Evolutionary conservation across 2,113 vertebrate species (phyloP).

Genomic region (Takifugu flavidus): DNA sequence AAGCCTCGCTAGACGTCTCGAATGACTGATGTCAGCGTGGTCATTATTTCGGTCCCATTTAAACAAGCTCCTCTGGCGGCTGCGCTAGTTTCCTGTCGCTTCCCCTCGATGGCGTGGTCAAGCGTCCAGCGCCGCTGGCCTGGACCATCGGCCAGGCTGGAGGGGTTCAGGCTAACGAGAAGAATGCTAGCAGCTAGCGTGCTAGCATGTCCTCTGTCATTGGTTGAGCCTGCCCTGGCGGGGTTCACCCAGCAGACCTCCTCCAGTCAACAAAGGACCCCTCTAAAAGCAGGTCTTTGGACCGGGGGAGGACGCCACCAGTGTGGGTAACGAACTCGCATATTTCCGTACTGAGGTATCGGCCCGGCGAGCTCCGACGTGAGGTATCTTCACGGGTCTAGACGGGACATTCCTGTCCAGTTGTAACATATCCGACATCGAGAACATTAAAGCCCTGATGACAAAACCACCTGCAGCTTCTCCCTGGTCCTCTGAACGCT

Average conservation of each 20-base stretch:
- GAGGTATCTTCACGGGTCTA: constrained; percentile 30
- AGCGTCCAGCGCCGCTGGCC: no score
- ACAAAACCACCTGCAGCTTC: constrained; percentile 49
- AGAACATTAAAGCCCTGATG: constrained; percentile 47
- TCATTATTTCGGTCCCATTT: constrained; percentile 62
- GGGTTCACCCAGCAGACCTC: no score
- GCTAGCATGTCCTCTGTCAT: no score
- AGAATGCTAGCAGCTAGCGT: no score
- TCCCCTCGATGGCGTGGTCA: constrained; percentile 41
- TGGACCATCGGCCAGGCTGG: no score
- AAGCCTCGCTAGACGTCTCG: constrained; percentile 55
- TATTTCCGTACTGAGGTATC: constrained; percentile 1
- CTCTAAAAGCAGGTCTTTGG: no score
- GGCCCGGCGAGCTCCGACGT: background rate
- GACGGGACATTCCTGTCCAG: constrained; percentile 56
- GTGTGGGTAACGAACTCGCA: no score
- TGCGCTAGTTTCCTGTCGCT: constrained; percentile 44
- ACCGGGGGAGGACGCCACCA: no score
- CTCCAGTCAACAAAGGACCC: no score
- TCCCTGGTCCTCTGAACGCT: constrained; percentile 49
- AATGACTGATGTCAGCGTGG: constrained; percentile 67
- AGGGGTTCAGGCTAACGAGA: no score
- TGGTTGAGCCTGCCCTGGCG: no score
- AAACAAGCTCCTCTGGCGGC: constrained; percentile 56
- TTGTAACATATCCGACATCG: constrained; percentile 33